Percentiles rank a stretch among this genome's conserved stretches.
Conservation (phyloP, 2,888 invertebrate genomes). For the Xestia xanthographa region DNA sequence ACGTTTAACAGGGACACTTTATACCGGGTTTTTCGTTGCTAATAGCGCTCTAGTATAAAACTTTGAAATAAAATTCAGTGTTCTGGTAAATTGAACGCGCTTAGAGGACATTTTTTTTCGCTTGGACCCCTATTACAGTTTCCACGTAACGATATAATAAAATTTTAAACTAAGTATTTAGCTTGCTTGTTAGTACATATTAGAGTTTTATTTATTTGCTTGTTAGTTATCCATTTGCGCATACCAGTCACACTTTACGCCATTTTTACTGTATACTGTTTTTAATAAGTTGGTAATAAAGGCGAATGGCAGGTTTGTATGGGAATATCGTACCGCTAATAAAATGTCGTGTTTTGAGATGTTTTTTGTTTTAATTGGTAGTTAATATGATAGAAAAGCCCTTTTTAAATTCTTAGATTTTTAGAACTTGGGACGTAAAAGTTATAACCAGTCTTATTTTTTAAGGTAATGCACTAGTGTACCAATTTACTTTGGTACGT, state of each 20-base stretch:
- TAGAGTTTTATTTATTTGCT: constrained; percentile 24
- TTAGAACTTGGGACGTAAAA: no score
- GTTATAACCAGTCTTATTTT: no score
- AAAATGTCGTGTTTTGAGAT: no score
- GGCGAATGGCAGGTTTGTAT: no score
- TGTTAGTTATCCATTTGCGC: constrained; percentile 29
- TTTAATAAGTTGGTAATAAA: constrained; percentile 10
- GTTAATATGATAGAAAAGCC: no score
- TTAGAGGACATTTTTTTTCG: constrained; percentile 36
- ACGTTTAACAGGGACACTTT: constrained; percentile 69
- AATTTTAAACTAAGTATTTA: constrained; percentile 41
- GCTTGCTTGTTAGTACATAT: constrained; percentile 21
- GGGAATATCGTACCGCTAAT: no score
- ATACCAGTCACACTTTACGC: not conserved
- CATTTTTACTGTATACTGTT: not conserved
- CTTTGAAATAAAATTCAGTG: constrained; percentile 64
- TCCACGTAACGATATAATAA: constrained; percentile 43
- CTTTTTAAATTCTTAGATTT: no score
- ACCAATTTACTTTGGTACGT: no score
- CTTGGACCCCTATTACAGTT: constrained; percentile 38
- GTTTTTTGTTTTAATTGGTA: no score
- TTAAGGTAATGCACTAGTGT: no score
- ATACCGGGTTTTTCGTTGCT: constrained; percentile 66
- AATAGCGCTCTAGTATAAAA: constrained; percentile 65
- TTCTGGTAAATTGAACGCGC: constrained; percentile 54